These are phyloP conservation scores for Melanerpes formicivorus DNA, from an alignment of 2,113 vertebrate species.

Conservation along the genomic window DNA sequence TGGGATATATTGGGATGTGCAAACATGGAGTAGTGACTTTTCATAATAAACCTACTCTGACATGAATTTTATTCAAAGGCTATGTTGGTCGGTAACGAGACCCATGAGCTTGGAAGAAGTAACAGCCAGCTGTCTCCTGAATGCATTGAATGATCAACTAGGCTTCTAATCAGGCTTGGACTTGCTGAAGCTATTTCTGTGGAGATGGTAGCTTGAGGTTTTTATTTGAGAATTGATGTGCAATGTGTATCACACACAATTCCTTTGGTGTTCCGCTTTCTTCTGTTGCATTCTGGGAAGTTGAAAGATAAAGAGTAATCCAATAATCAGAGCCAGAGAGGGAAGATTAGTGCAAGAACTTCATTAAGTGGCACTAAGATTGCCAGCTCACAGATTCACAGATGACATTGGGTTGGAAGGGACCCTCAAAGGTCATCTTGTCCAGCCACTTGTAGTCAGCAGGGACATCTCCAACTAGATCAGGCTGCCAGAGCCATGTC, in stretches of 20 bases:
- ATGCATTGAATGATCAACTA: background rate
- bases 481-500: too few relatives aligned
- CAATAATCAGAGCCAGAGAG: background rate
- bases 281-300: background rate
- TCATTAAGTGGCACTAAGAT: background rate
- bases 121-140: background rate
- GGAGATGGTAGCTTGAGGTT: background rate
- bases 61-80: background rate
- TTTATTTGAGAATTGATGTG: background rate
- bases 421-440: slow-evolving; percentile 14
- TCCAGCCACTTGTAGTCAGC: too few relatives aligned
- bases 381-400: background rate
- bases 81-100: background rate
- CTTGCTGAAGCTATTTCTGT: slow-evolving; percentile 3
- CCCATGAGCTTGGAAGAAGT: background rate
- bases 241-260: background rate
- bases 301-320: background rate
- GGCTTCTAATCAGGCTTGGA: background rate
- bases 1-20: background rate
- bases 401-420: background rate
- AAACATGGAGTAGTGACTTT: background rate
- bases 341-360: background rate
- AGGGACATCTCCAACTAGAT: too few relatives aligned
- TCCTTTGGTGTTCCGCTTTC: background rate
- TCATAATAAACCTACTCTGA: background rate